These are phyloP conservation scores for Protomyctophum bolini DNA, from an alignment of 2,113 vertebrate species.

Conservation along the genomic window DNA sequence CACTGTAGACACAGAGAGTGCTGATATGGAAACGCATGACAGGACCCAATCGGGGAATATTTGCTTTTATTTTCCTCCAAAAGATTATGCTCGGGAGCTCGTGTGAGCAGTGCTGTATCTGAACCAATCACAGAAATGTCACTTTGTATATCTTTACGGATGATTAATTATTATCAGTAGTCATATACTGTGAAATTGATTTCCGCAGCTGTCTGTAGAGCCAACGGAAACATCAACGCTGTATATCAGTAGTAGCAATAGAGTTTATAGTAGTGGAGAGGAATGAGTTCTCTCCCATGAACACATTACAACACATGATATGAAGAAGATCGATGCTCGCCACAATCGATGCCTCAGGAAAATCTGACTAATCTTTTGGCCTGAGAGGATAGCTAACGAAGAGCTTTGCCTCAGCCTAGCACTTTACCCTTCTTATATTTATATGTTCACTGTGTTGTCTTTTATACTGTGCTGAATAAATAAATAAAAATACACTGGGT, in stretches of 20 bases:
- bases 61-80: slow-evolving; percentile 4
- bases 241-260: neutral
- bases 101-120: slow-evolving; percentile 13
- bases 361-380: no score
- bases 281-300: no score
- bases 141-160: slow-evolving; percentile 33
- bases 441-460: no score
- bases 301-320: no score
- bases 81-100: slow-evolving; percentile 3
- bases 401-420: no score
- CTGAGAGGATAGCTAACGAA: no score
- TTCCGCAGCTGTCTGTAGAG: slow-evolving; percentile 19
- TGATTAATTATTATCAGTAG: slow-evolving; percentile 46
- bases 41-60: slow-evolving; percentile 1
- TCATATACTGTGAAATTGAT: slow-evolving; percentile 47
- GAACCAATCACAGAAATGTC: slow-evolving; percentile 37
- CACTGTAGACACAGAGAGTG: neutral
- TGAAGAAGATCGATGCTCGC: no score
- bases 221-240: slow-evolving; percentile 23
- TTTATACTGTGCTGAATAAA: no score
- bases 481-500: no score
- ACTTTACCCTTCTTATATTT: no score
- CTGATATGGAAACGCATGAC: neutral
- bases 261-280: no score
- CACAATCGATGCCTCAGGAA: no score